A percentile compares a stretch with the other conserved stretches of the same genome.
These are phyloP conservation scores for Discoglossus pictus DNA, from an alignment of 2,797 vertebrate genomes.

Conservation along the genomic window DNA sequence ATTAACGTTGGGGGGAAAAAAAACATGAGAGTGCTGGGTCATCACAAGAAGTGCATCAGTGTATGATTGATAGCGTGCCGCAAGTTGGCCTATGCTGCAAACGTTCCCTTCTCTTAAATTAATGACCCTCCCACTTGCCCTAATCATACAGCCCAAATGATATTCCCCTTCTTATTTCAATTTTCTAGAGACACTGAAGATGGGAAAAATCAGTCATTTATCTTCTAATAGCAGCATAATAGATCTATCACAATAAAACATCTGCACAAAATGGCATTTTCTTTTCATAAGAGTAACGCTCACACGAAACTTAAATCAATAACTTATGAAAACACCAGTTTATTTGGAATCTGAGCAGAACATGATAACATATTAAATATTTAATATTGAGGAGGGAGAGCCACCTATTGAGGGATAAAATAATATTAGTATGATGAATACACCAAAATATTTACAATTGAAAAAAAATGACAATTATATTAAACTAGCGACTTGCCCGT, in stretches of 20 bases:
- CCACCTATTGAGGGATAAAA: no score
- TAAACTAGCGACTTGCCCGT: no score
- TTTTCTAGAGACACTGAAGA: conserved; percentile 85
- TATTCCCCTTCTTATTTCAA: conserved; percentile 92
- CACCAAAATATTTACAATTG: no score
- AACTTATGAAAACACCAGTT: conserved; percentile 66
- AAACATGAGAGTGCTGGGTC: conserved; percentile 95
- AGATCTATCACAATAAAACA: conserved; percentile 99
- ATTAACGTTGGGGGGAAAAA: conserved; percentile 78
- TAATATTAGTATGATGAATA: no score
- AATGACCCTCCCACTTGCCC: conserved; percentile 90
- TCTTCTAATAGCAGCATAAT: conserved; percentile 99
- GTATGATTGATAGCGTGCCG: conserved; percentile 88
- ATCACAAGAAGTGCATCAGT: conserved; percentile 85
- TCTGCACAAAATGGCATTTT: conserved; percentile 82
- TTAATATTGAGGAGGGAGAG: conserved; percentile 22
- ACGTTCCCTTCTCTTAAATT: conserved; percentile 80
- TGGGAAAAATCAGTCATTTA: conserved; percentile 97
- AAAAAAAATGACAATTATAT: no score
- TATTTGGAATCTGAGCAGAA: conserved; percentile 57
- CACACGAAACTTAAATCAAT: conserved; percentile 72
- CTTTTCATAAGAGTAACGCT: conserved; percentile 62
- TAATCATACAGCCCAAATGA: conserved; percentile 89
- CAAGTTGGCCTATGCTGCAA: conserved; percentile 81
- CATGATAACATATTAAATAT: conserved; percentile 48